A percentile compares a stretch with the other conserved stretches of the same genome.
Evolutionary conservation across 2,888 invertebrate species (phyloP).

Genomic region (Philhelius pedissequus): DNA sequence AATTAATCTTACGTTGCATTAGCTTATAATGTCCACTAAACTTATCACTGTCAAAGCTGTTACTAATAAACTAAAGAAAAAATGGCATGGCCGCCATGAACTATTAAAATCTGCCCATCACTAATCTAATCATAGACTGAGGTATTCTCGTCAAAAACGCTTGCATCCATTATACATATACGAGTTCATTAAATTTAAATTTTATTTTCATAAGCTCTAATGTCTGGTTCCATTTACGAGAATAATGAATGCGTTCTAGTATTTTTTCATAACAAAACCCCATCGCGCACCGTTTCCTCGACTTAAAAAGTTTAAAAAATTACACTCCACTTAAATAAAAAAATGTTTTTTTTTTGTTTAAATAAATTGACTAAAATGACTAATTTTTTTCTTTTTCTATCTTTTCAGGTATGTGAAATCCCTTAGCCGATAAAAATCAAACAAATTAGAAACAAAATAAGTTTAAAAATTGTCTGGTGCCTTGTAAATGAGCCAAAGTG

Average conservation of each 20-base stretch:
- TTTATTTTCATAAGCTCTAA: not conserved
- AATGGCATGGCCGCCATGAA: too few relatives aligned
- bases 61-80: too few relatives aligned
- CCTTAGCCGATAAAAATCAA: not conserved
- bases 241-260: not conserved
- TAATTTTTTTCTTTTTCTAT: conserved; percentile 22
- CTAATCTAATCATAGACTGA: not conserved
- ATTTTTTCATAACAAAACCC: not conserved
- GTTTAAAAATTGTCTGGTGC: conserved; percentile 2
- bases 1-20: too few relatives aligned
- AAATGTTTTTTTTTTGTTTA: not conserved
- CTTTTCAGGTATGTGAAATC: conserved; percentile 49
- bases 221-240: not conserved
- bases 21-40: too few relatives aligned
- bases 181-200: too few relatives aligned
- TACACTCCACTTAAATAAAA: not conserved
- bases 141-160: not conserved
- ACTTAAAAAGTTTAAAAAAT: conserved; percentile 1
- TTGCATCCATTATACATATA: not conserved
- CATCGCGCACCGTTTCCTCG: conserved; percentile 7
- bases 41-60: too few relatives aligned
- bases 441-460: not conserved
- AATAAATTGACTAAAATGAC: not conserved
- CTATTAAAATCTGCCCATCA: too few relatives aligned
- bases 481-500: conserved; percentile 44